Percentiles rank a stretch among this genome's conserved stretches.
Conservation (phyloP, 2,797 vertebrate species). For the Labeo calbasu region DNA sequence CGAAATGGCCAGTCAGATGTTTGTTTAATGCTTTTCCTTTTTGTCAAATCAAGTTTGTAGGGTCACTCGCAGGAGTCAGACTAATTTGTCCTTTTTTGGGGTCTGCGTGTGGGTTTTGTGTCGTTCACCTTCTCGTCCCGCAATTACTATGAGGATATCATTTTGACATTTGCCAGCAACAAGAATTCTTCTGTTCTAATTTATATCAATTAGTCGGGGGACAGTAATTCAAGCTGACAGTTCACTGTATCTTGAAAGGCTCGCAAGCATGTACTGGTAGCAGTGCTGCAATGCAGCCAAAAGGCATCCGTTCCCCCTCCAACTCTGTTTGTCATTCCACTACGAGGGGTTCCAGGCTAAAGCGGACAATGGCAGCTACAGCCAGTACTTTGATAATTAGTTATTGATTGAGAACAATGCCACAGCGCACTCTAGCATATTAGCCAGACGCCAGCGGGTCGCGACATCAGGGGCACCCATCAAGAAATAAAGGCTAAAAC, state of each 20-base stretch:
- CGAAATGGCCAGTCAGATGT: constrained; percentile 67
- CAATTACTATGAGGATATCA: constrained; percentile 85
- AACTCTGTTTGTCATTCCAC: constrained; percentile 75
- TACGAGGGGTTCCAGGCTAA: constrained; percentile 87
- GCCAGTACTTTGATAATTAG: constrained; percentile 97
- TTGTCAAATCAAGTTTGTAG: constrained; percentile 73
- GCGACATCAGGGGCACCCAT: constrained; percentile 84
- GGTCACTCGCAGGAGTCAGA: constrained; percentile 73
- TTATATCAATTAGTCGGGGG: constrained; percentile 92
- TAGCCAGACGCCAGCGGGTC: constrained; percentile 90
- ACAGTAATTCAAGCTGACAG: constrained; percentile 92
- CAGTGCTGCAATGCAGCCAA: constrained; percentile 87
- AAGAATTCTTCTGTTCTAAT: constrained; percentile 95
- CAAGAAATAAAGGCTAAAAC: constrained; percentile 85
- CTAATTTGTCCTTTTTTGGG: constrained; percentile 78
- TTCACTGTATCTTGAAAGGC: constrained; percentile 90
- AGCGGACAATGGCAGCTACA: constrained; percentile 76
- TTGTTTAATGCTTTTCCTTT: constrained; percentile 71
- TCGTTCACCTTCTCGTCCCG: constrained; percentile 72
- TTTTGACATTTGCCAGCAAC: constrained; percentile 91
- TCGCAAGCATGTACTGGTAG: constrained; percentile 84
- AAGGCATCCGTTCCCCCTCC: constrained; percentile 80
- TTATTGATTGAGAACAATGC: constrained; percentile 97
- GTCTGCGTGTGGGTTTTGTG: constrained; percentile 76
- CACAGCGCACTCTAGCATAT: constrained; percentile 83